Base-by-base conservation (phyloP, 2,888 invertebrate genomes). In the Clitarchus hookeri region DNA sequence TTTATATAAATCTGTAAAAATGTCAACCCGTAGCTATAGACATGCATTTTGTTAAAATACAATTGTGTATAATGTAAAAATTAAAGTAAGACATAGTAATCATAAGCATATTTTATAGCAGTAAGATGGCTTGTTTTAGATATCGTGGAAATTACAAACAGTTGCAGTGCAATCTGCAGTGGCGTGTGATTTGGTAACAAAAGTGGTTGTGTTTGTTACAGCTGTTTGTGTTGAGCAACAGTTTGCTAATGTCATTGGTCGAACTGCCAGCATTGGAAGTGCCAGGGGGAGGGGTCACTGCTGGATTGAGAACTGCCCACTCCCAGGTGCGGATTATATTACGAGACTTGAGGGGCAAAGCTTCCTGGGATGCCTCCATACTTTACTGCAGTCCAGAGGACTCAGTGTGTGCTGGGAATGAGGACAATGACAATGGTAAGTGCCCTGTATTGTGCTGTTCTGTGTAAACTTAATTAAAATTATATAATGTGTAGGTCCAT, bases 341-440 rank as follows among this genome's bases (percentile, higher is more conserved):
- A 87, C 94, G 99, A 13, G 98, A 98, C 92, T 93, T 98, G 86
- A 96, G 97, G 53, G 98, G 99, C 84, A 99, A 98, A 92, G 97
- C 97, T 84, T 97, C 97, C 89, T 99, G 99, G 98, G 98, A 99
- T 92, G 97, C 97, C 78, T 97, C 98, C 0, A 96, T 98, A 87
- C 93, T 99, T 0, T 97, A 97, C 91, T 95, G 96, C 90, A 95
- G 96, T 89, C 96, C 96, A 0, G 89, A 90, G 84, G 89, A 90
- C 78, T 85, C 87, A 9, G 44, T 83, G 11, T 85, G 84, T 44
- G 48, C 54, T 36, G 25, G 77, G 19, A 65, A 36, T 27, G 83
- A 44, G 11, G 79, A 84, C 12, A 85, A n/a, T 82, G 83, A 65
- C n/a, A 85, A n/a, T 54, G 83, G 83, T 85, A 27, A 12, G 85